These are phyloP conservation scores for Leptogaster cylindrica DNA, from an alignment of 2,888 invertebrate species.

Conservation along the genomic window DNA sequence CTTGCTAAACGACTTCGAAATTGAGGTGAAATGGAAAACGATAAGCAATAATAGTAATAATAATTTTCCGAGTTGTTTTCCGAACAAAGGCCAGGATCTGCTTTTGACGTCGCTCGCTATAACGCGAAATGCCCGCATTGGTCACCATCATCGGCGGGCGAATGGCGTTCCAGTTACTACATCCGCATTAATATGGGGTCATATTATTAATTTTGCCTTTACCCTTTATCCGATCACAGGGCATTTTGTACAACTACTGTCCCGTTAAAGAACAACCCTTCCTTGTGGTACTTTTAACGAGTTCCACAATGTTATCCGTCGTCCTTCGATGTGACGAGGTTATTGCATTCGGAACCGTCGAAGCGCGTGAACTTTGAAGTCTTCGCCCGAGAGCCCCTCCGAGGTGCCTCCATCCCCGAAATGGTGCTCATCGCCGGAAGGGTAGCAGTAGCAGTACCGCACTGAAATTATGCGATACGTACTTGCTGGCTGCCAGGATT, in stretches of 20 bases:
- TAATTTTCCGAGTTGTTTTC: constrained; percentile 5
- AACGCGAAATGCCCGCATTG: neutral
- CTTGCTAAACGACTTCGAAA: neutral
- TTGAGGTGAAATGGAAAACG: constrained; percentile 8
- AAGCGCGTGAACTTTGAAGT: constrained; percentile 22
- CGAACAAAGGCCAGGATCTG: constrained; percentile 2
- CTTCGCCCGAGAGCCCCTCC: neutral
- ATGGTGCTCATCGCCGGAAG: neutral
- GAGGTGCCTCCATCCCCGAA: neutral
- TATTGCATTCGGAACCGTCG: constrained; percentile 4
- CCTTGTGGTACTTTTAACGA: neutral
- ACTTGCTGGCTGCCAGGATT: constrained; percentile 8
- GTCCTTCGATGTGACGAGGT: neutral
- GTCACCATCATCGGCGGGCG: neutral
- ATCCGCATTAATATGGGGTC: constrained; percentile 16
- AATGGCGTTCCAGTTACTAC: neutral
- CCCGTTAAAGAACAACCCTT: neutral
- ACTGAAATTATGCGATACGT: neutral
- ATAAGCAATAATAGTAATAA: constrained; percentile 27
- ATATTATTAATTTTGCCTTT: too few relatives aligned
- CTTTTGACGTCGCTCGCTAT: neutral
- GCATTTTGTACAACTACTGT: neutral
- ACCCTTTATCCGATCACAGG: too few relatives aligned
- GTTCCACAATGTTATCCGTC: too few relatives aligned
- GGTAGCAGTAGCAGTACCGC: neutral